Evolutionary conservation across 2,113 vertebrate genomes (phyloP), one percentile per base, ranked within the genome.

Genomic region (Serinus canaria): DNA sequence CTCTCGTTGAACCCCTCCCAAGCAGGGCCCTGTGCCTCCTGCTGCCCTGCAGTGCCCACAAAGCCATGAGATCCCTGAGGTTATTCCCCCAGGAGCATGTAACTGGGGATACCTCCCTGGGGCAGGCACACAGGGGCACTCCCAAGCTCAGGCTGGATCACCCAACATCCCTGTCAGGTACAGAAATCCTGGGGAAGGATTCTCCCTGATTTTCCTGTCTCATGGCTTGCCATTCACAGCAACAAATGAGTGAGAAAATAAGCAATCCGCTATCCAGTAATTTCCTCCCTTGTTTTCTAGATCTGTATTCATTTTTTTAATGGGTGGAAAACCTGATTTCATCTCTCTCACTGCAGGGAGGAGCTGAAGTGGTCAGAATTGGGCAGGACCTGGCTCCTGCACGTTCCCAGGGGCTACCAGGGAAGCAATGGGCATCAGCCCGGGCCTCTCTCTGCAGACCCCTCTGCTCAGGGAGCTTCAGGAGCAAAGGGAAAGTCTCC

Each of bases 41-140:
- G 56, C 77, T 82, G 73, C 49, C 46, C 73, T 47, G 46, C 8
- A 8, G 7, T 18, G 73, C 70, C 76, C 74, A 2, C 52, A 78
- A 4, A 43, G 56, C 58, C 60, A 60, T 8, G 31, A 39, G 2
- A 75, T n/a, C 58, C 28, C 47, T 31, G 55, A 2, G 0, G 3
- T 85, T 7, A 10, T 47, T 75, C 56, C 56, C 41, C 28, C 15
- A 44, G 83, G 18, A 59, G 19, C 64, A 24, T 8, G 74, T 2
- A 28, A 47, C 30, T 55, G 10, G 0, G 55, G 76, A 63, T 25
- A 0, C 20, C 33, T 62, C 23, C 35, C 52, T 52, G 5, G 14
- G 41, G 33, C 49, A 73, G 33, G 44, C 53, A 46, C 53, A 83
- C 41, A 4, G 5, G 27, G 75, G 21, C 39, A 24, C 15, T 43